phyloP scores from a whole-genome alignment of 2,797 vertebrate species.

The Leptodactylus fallax region DNA sequence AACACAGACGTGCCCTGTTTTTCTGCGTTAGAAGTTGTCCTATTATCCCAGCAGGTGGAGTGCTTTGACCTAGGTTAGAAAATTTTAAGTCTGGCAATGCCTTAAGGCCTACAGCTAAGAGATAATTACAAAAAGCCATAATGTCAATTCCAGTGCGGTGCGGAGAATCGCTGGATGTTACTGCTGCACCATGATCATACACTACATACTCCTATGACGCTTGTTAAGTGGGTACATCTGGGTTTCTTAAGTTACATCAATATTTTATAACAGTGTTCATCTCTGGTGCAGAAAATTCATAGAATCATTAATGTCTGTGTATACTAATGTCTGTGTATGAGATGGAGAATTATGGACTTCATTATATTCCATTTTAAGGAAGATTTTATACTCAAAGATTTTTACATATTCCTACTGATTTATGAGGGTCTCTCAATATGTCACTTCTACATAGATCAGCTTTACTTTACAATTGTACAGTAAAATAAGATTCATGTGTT shows the following conservation, averaged over 20 bases:
- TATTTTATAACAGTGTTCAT: neutral
- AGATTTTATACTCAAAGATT: no score
- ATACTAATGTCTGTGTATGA: no score
- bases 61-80: slow-evolving; percentile 48
- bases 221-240: slow-evolving; percentile 25
- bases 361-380: no score
- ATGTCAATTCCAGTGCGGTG: slow-evolving; percentile 41
- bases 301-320: no score
- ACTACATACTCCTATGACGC: neutral
- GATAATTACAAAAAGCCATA: slow-evolving; percentile 46
- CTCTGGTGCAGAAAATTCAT: no score
- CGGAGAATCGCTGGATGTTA: slow-evolving; percentile 19
- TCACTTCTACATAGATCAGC: no score
- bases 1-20: slow-evolving; percentile 13
- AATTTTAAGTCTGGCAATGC: slow-evolving; percentile 43
- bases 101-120: slow-evolving; percentile 26
- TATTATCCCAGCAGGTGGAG: slow-evolving; percentile 58
- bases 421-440: no score
- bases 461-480: no score
- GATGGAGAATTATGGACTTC: no score
- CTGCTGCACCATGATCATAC: slow-evolving; percentile 31
- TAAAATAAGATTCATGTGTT: no score
- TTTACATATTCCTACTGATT: no score
- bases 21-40: slow-evolving; percentile 12
- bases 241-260: slow-evolving; percentile 21